Percentiles rank a stretch among this genome's conserved stretches.
Conservation (phyloP, 2,797 vertebrate species). For the Psittacula derbiana region DNA sequence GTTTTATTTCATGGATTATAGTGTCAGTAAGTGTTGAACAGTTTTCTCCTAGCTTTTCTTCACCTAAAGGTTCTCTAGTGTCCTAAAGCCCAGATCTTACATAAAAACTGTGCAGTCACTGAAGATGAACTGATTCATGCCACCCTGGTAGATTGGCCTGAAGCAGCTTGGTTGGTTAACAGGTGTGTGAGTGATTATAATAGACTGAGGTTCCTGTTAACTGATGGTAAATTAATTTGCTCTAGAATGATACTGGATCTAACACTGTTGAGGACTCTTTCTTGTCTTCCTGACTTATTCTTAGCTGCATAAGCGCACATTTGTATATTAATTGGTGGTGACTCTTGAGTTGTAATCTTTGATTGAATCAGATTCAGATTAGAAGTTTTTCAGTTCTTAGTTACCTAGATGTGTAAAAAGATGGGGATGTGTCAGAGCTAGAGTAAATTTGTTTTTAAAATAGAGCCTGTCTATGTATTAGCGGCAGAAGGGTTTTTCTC, state of each 20-base stretch:
- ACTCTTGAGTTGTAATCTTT: neutral
- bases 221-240: neutral
- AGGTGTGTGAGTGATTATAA: neutral
- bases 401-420: neutral
- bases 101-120: neutral
- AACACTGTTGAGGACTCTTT: neutral
- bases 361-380: neutral
- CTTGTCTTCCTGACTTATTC: neutral
- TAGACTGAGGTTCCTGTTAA: neutral
- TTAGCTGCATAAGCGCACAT: neutral
- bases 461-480: neutral
- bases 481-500: neutral
- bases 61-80: neutral
- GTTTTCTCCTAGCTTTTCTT: neutral
- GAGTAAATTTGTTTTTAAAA: neutral
- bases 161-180: neutral
- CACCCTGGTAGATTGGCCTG: neutral
- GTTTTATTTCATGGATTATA: neutral
- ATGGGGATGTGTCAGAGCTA: neutral
- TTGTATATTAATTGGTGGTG: neutral
- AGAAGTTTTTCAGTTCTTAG: neutral
- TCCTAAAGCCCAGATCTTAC: neutral
- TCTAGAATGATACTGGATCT: neutral
- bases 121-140: neutral
- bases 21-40: accelerated